A percentile compares a stretch with the other conserved stretches of the same genome.
phyloP scores from a whole-genome alignment of 2,797 vertebrate genomes.

The Myotis myotis region DNA sequence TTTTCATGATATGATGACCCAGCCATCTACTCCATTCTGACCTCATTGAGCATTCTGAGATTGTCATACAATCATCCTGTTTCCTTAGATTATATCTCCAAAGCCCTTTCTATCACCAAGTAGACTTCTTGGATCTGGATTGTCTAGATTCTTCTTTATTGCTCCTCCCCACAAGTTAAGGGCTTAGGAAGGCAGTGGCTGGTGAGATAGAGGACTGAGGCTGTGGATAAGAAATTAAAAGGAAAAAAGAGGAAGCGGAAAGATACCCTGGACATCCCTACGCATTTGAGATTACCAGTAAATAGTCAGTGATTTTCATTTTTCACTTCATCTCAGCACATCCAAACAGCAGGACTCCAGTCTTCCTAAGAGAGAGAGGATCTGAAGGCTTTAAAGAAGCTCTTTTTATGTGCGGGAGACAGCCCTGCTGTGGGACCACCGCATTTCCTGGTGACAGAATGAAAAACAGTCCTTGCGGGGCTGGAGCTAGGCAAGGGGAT shows the following conservation, averaged over 20 bases:
- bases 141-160: background rate
- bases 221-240: background rate
- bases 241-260: background rate
- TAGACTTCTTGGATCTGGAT: background rate
- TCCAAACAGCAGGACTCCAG: background rate
- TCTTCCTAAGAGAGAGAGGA: background rate
- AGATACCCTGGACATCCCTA: background rate
- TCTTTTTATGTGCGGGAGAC: background rate
- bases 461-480: background rate
- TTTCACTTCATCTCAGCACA: background rate
- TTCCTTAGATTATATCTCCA: background rate
- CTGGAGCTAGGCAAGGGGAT: background rate
- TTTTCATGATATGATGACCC: background rate
- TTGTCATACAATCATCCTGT: background rate
- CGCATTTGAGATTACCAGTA: background rate
- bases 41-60: background rate
- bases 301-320: slow-evolving; percentile 15
- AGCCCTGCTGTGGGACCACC: background rate
- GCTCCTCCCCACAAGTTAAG: background rate
- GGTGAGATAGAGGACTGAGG: background rate
- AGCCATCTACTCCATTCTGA: background rate
- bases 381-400: background rate
- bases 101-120: background rate
- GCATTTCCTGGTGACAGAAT: background rate
- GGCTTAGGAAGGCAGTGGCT: background rate